Conservation (phyloP, 2,888 invertebrate genomes). For the Nomada fabriciana region DNA sequence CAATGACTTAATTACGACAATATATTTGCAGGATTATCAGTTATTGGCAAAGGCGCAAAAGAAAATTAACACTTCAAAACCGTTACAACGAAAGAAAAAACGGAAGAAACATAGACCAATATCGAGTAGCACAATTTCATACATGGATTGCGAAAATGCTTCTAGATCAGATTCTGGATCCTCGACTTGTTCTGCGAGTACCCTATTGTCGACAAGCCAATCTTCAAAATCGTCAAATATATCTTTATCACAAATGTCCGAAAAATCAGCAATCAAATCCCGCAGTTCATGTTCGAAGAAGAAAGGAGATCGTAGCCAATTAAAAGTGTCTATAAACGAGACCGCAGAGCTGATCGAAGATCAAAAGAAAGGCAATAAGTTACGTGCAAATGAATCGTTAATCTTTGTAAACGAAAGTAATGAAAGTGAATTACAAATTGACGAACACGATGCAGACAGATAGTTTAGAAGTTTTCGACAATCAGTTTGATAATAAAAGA, state of each 20-base stretch:
- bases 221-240: constrained; percentile 74
- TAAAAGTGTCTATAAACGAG: constrained; percentile 85
- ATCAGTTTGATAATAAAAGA: not conserved
- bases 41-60: constrained; percentile 35
- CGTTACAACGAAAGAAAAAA: constrained; percentile 66
- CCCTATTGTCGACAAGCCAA: constrained; percentile 67
- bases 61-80: constrained; percentile 40
- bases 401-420: constrained; percentile 34
- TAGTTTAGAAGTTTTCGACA: not conserved
- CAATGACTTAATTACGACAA: not conserved
- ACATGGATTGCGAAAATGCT: constrained; percentile 72
- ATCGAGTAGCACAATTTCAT: constrained; percentile 77
- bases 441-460: constrained; percentile 25
- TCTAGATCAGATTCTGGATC: constrained; percentile 79
- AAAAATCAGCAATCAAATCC: constrained; percentile 71
- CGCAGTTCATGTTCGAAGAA: constrained; percentile 76
- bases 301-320: constrained; percentile 78
- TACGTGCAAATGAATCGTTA: constrained; percentile 54
- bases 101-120: constrained; percentile 66
- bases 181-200: constrained; percentile 76
- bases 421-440: constrained; percentile 24
- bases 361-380: constrained; percentile 63
- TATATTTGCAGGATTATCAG: constrained; percentile 60
- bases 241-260: constrained; percentile 68
- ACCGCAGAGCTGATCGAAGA: constrained; percentile 84